Conservation (phyloP, 2,113 vertebrate species). For the Platysternon megacephalum region DNA sequence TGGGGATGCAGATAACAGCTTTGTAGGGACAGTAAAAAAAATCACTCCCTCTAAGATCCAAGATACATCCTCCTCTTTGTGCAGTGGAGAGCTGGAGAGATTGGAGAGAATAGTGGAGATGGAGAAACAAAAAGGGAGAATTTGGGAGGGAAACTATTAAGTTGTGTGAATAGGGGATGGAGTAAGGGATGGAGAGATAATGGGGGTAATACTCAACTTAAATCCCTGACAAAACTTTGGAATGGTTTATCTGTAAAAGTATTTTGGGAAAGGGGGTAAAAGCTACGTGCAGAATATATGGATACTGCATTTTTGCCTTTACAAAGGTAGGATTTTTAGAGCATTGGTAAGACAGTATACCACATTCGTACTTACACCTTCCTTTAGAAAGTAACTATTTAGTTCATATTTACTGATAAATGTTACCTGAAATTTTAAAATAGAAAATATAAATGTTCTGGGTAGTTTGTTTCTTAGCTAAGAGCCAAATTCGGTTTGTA, state of each 20-base stretch:
- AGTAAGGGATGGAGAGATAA: neutral
- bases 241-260: neutral
- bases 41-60: neutral
- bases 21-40: neutral
- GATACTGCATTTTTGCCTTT: neutral
- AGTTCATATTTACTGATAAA: neutral
- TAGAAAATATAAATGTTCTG: neutral
- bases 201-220: neutral
- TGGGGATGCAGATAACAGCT: neutral
- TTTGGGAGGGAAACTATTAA: neutral
- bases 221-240: neutral
- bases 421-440: neutral
- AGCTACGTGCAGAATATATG: neutral
- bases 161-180: neutral
- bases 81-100: neutral
- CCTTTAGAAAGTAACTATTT: neutral
- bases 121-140: neutral
- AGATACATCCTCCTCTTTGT: neutral
- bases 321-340: neutral
- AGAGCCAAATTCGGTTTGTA: neutral
- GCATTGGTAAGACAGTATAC: neutral
- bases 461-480: neutral
- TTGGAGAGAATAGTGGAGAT: neutral
- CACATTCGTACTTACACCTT: neutral
- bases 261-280: neutral